Percentiles rank a stretch among this genome's conserved stretches.
phyloP scores from a whole-genome alignment of 2,113 vertebrate species.

The Oryzias curvinotus region DNA sequence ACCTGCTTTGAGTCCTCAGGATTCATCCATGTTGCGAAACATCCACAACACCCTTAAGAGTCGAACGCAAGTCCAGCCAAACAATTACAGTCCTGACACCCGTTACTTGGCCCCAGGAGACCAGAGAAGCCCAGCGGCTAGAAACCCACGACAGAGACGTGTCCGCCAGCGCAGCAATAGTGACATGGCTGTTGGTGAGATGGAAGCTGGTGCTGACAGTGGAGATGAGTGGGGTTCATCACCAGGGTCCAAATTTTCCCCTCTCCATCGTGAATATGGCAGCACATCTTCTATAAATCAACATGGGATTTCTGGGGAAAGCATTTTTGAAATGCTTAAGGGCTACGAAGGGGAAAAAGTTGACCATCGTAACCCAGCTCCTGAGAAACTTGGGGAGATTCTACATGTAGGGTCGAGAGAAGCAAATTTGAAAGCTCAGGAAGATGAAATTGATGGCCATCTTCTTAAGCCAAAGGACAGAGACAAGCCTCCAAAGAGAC shows the following conservation, averaged over 20 bases:
- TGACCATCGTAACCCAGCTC: constrained; percentile 83
- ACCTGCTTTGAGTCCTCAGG: constrained; percentile 84
- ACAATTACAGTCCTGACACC: constrained; percentile 81
- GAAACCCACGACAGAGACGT: constrained; percentile 84
- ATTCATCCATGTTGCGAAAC: constrained; percentile 92
- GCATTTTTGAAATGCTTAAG: constrained; percentile 91
- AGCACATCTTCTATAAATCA: constrained; percentile 98
- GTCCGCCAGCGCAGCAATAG: constrained; percentile 95
- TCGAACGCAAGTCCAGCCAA: constrained; percentile 78
- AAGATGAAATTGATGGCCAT: constrained; percentile 76
- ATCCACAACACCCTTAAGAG: constrained; percentile 90
- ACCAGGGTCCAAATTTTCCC: constrained; percentile 85
- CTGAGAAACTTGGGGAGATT: constrained; percentile 86
- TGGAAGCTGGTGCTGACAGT: constrained; percentile 87
- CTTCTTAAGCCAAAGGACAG: constrained; percentile 84
- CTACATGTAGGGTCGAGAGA: constrained; percentile 76
- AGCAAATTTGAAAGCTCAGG: constrained; percentile 79
- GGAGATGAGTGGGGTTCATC: constrained; percentile 87
- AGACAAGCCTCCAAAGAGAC: constrained; percentile 92
- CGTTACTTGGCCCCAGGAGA: constrained; percentile 86
- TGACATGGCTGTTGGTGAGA: constrained; percentile 92
- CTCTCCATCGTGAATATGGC: constrained; percentile 93
- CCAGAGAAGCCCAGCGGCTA: constrained; percentile 83
- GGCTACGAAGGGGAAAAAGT: constrained; percentile 87
- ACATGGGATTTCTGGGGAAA: constrained; percentile 88